Conservation (phyloP, 2,888 invertebrate genomes). For the Aphelenchoides bicaudatus region DNA sequence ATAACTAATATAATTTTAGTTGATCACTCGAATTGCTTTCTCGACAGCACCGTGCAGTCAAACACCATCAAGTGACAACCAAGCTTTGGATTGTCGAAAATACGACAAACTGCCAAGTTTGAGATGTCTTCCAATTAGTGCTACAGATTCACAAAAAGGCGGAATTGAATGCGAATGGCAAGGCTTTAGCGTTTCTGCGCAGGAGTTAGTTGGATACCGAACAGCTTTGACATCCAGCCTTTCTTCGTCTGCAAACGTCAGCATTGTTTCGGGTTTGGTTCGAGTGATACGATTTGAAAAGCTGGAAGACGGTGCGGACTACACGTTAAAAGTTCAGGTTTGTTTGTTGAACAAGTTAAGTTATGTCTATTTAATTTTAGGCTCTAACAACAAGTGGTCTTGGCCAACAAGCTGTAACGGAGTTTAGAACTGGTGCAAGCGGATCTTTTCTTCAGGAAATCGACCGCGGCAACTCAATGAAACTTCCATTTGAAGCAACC, state of each 20-base stretch:
- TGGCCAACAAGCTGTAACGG: conserved; percentile 15
- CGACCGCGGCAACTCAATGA: no score
- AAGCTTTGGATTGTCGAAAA: conserved; percentile 6
- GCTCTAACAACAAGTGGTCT: conserved; percentile 23
- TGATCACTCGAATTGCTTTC: conserved; percentile 15
- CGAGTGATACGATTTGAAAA: conserved; percentile 23
- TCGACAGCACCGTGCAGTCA: neutral
- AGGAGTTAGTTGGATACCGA: conserved; percentile 25
- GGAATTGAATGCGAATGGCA: conserved; percentile 25
- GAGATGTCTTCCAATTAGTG: conserved; percentile 6
- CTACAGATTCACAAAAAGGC: neutral
- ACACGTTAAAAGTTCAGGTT: conserved; percentile 25
- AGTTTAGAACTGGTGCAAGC: conserved; percentile 17
- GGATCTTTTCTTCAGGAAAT: conserved; percentile 2
- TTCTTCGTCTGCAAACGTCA: conserved; percentile 9
- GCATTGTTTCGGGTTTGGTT: conserved; percentile 20
- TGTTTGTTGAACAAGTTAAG: no score
- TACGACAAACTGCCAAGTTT: conserved; percentile 3
- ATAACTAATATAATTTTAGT: neutral
- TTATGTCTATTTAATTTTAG: no score
- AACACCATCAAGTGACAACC: conserved; percentile 14
- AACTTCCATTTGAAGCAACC: no score
- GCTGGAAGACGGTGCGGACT: conserved; percentile 22
- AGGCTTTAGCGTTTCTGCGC: neutral
- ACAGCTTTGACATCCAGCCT: conserved; percentile 15